Base-by-base conservation (phyloP, 2,888 invertebrate species). In the Clostera curtula region DNA sequence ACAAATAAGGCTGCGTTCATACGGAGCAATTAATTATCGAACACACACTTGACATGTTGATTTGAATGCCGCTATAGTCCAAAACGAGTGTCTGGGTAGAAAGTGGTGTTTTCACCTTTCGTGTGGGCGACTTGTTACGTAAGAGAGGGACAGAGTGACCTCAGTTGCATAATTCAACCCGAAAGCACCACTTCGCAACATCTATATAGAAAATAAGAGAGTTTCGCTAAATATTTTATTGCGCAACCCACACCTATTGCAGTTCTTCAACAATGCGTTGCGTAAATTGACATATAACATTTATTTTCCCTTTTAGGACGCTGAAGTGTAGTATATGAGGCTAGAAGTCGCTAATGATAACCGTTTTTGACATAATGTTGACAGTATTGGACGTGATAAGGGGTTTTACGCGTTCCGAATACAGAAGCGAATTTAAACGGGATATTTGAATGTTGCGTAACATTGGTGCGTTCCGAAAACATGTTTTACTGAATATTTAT, bases 191-290 rank as follows among this genome's bases (percentile, higher is more conserved):
- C 57, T 59, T 76, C 69, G 60, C 76, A 64, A 64, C 71, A 70
- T 62, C 61, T 59, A 56, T 68, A 67, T 64, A 68, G 64, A 73
- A 73, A 71, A 70, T 68, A 69, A 66, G 68, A 67, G 61, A 67
- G 69, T 68, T 66, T 66, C 60, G 70, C 73, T 74, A 70, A 74
- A 74, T 68, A 69, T 69, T 46, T 57, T 48, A 68, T 80, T 79
- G 49, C 69, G 52, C 54, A 79, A 75, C 53, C 38, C 36, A 49
- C 62, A 57, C 57, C 57, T 62, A 65, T 63, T 62, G 61, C 64
- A 44, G 40, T 43, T 50, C 35, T 34, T 56, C 56, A 19, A 66
- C 63, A 67, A 66, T 65, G 49, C 54, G 48, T 79, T 76, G 67
- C 73, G 66, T 66, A 73, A 67, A 69, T 69, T 74, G 74, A 76